These are phyloP conservation scores for Lepeophtheirus nordmannii DNA, from an alignment of 2,888 invertebrate species.

Conservation along the genomic window DNA sequence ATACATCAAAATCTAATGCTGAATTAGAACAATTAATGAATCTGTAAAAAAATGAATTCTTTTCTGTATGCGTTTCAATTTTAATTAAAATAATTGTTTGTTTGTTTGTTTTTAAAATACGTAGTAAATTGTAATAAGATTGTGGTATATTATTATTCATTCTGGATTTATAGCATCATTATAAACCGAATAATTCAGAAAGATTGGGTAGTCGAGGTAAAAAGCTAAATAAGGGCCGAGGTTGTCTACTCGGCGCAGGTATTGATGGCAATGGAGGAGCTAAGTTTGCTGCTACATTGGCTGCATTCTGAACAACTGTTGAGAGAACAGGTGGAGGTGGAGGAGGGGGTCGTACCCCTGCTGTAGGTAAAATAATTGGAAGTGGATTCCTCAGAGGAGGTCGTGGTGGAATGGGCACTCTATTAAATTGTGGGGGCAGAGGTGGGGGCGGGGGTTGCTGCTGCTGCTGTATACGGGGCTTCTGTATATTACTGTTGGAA, in stretches of 20 bases:
- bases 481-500: neutral
- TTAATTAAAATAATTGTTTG: neutral
- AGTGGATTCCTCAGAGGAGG: neutral
- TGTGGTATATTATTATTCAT: neutral
- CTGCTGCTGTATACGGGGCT: neutral
- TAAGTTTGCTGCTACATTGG: neutral
- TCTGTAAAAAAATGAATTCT: no score
- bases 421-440: neutral
- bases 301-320: neutral
- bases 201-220: conserved; percentile 17
- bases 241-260: conserved; percentile 4
- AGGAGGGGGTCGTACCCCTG: neutral
- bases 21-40: no score
- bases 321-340: neutral
- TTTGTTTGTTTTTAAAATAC: neutral
- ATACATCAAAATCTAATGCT: no score
- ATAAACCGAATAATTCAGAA: conserved; percentile 22
- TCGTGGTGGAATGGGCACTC: neutral
- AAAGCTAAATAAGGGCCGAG: conserved; percentile 19
- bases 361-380: neutral
- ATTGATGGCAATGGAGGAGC: conserved; percentile 1
- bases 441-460: conserved; percentile 4
- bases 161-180: neutral
- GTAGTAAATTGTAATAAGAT: neutral
- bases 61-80: no score